Evolutionary conservation across 2,888 invertebrate species (phyloP).

Genomic region (Xestia rhomboidea): DNA sequence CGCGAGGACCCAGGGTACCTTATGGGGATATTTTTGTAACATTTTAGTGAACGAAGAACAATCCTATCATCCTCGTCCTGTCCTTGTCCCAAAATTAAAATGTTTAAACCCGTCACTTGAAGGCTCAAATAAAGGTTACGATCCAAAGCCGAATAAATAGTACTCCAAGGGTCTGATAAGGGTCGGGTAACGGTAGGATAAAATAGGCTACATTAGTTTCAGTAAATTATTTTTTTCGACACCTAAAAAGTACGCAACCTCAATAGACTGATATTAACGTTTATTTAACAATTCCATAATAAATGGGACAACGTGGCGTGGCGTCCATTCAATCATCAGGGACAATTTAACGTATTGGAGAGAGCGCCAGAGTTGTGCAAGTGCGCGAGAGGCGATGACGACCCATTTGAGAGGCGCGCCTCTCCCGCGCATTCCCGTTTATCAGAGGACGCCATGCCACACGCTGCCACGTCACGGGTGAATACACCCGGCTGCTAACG

Average conservation of each 20-base stretch:
- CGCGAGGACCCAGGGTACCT: neutral
- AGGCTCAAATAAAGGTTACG: neutral
- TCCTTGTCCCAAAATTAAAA: neutral
- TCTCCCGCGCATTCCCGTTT: conserved; percentile 42
- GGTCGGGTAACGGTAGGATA: neutral
- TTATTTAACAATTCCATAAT: neutral
- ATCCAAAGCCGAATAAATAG: neutral
- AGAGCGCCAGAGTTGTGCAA: conserved; percentile 36
- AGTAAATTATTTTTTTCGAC: neutral
- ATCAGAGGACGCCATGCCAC: conserved; percentile 48
- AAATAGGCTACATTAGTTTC: neutral
- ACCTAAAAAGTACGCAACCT: neutral
- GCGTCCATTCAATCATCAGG: neutral
- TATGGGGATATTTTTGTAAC: neutral
- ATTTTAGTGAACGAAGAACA: neutral
- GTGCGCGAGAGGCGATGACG: conserved; percentile 22
- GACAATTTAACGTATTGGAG: neutral
- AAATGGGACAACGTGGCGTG: neutral
- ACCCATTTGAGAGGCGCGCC: conserved; percentile 41
- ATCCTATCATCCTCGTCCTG: neutral
- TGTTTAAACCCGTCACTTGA: neutral
- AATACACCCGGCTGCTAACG: conserved; percentile 25
- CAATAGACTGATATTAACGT: neutral
- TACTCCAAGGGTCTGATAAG: neutral
- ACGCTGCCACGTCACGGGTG: conserved; percentile 47